Conservation (phyloP, 2,888 invertebrate species). For the Eustalomyia histrio region DNA sequence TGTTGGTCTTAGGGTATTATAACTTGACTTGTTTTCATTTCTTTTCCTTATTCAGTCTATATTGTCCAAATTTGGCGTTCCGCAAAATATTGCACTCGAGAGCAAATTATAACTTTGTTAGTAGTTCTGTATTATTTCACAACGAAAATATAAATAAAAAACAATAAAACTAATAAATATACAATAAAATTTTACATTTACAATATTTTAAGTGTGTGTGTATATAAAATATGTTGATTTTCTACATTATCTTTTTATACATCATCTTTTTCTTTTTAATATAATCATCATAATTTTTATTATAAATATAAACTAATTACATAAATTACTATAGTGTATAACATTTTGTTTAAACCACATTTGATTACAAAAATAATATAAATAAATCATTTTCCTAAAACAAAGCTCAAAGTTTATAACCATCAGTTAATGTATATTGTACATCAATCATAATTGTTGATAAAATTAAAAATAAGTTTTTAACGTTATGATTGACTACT, state of each 20-base stretch:
- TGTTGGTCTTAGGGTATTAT: no score
- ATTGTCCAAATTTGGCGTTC: no score
- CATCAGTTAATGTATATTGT: constrained; percentile 31
- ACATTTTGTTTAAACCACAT: constrained; percentile 29
- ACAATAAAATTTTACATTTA: constrained; percentile 39
- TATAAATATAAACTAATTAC: constrained; percentile 34
- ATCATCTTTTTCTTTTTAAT: not conserved
- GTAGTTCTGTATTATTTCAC: no score
- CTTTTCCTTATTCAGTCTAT: no score
- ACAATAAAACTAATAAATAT: constrained; percentile 36
- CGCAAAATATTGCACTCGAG: no score
- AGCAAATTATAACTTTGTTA: no score
- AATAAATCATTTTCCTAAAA: not conserved
- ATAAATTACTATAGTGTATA: constrained; percentile 45
- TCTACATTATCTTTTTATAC: constrained; percentile 40
- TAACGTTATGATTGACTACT: constrained; percentile 51
- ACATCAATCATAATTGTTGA: constrained; percentile 27
- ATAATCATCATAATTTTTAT: constrained; percentile 25
- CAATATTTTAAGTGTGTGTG: constrained; percentile 28
- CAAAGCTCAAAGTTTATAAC: constrained; percentile 12
- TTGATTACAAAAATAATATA: constrained; percentile 13
- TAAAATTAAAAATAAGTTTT: constrained; percentile 13
- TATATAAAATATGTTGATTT: constrained; percentile 38
- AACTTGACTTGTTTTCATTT: no score
- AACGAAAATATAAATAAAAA: not conserved